These are phyloP conservation scores for Rhineura floridana DNA, from an alignment of 2,113 vertebrate species.

Conservation along the genomic window DNA sequence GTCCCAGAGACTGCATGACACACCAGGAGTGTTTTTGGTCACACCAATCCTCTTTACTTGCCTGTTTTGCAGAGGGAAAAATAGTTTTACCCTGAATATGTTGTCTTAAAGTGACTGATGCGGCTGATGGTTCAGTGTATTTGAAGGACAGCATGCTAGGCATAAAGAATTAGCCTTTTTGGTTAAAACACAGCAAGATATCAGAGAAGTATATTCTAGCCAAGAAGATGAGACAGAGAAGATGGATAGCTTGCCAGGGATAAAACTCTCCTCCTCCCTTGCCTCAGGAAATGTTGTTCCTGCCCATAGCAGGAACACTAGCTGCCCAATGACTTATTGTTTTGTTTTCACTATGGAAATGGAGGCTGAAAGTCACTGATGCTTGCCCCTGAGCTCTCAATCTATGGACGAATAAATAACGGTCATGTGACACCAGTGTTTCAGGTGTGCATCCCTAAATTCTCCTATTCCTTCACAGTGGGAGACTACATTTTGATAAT, in stretches of 20 bases:
- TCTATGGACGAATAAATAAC: not conserved
- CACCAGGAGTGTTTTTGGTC: conserved; percentile 8
- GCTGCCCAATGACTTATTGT: not conserved
- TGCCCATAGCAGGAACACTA: rapidly evolving
- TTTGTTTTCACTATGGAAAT: not conserved
- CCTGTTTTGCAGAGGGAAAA: conserved; percentile 43
- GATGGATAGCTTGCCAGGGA: conserved; percentile 49
- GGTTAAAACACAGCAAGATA: conserved; percentile 50
- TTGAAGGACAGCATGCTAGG: conserved; percentile 52
- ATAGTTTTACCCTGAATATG: conserved; percentile 37
- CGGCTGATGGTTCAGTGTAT: conserved; percentile 34
- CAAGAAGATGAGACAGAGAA: conserved; percentile 36
- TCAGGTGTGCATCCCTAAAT: conserved; percentile 2
- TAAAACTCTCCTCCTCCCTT: conserved; percentile 26
- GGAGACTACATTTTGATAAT: not conserved
- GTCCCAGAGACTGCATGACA: conserved; percentile 24
- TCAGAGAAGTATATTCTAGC: conserved; percentile 51
- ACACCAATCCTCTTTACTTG: conserved; percentile 45
- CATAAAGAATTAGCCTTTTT: conserved; percentile 58
- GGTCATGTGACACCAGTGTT: not conserved
- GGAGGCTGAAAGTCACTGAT: not conserved
- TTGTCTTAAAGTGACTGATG: conserved; percentile 53
- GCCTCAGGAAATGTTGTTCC: conserved; percentile 35
- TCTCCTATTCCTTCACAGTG: not conserved
- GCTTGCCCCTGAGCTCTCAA: not conserved